Conservation (phyloP, 2,113 vertebrate genomes). For the Cyanoderma ruficeps region DNA sequence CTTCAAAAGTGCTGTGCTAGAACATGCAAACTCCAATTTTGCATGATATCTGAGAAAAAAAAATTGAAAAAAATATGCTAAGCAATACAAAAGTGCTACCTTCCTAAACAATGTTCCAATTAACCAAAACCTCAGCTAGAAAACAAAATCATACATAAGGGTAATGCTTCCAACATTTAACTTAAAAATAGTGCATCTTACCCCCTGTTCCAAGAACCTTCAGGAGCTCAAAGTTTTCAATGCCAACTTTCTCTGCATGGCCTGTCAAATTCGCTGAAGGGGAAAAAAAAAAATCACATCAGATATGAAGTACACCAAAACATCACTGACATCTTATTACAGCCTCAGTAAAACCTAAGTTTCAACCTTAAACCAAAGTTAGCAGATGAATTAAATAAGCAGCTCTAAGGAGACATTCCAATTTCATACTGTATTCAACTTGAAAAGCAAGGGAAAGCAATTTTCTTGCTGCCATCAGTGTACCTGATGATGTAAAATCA, state of each 20-base stretch:
- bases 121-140: neutral
- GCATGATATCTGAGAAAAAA: neutral
- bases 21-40: neutral
- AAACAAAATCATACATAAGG: neutral
- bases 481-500: neutral
- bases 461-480: neutral
- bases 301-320: neutral
- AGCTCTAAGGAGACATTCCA: neutral
- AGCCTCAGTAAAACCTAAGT: neutral
- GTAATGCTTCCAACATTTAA: neutral
- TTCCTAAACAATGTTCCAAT: neutral
- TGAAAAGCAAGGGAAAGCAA: neutral
- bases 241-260: slow-evolving; percentile 93
- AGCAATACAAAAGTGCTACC: neutral
- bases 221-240: slow-evolving; percentile 96
- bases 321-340: neutral
- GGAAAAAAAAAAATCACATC: neutral
- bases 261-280: slow-evolving; percentile 93
- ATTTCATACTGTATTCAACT: neutral
- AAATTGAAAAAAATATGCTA: neutral
- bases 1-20: neutral
- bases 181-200: slow-evolving; percentile 71
- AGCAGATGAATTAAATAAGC: neutral
- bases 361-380: no score
- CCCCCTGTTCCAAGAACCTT: slow-evolving; percentile 97